Evolutionary conservation across 2,113 vertebrate genomes (phyloP).

Genomic region (Stomatorhinus ivindoensis): DNA sequence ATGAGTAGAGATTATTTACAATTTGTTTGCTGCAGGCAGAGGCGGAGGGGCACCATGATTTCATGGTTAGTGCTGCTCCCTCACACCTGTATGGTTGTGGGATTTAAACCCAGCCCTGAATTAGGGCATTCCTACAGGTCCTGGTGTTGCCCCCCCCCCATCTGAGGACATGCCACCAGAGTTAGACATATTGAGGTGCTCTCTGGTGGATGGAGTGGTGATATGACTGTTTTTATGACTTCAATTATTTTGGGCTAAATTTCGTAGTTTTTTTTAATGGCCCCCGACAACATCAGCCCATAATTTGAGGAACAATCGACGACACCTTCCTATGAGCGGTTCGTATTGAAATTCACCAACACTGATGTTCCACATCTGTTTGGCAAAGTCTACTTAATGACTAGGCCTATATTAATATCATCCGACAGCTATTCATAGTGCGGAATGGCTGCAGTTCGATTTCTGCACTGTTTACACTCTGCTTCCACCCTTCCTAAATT

Average conservation of each 20-base stretch:
- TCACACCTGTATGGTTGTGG: not conserved
- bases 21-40: not conserved
- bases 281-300: not conserved
- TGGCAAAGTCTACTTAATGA: not conserved
- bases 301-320: not conserved
- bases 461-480: not conserved
- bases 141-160: not conserved
- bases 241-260: not conserved
- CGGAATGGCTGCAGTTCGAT: not conserved
- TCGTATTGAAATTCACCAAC: not conserved
- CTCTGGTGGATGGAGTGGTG: not conserved
- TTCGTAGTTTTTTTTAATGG: not conserved
- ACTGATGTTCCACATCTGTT: not conserved
- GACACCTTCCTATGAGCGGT: not conserved
- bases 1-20: not conserved
- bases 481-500: not conserved
- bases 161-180: not conserved
- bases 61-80: not conserved
- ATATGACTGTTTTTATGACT: not conserved
- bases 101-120: not conserved
- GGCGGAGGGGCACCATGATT: not conserved
- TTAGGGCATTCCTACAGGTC: not conserved
- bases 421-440: not conserved
- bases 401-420: not conserved
- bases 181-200: not conserved